These are phyloP conservation scores for Trachemys scripta DNA, from an alignment of 2,113 vertebrate species.

Conservation along the genomic window DNA sequence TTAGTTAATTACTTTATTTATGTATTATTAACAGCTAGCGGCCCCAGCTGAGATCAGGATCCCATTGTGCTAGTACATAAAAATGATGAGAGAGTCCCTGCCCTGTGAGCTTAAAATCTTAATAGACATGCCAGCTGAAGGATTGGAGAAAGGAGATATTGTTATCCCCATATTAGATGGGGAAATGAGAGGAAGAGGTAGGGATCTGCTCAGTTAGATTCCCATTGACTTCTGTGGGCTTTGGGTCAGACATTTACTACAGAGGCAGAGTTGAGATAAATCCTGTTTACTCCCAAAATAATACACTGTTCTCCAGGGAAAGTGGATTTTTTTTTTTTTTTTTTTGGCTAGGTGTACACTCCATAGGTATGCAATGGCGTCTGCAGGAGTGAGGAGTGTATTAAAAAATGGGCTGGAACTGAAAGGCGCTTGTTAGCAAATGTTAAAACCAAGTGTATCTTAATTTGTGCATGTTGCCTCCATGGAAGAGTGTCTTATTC, in stretches of 20 bases:
- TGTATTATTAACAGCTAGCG: not conserved
- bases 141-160: not conserved
- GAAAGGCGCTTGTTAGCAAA: constrained; percentile 56
- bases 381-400: constrained; percentile 33
- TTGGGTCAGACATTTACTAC: not conserved
- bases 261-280: not conserved
- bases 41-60: not conserved
- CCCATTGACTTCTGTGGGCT: not conserved
- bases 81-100: not conserved
- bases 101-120: not conserved
- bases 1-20: not conserved
- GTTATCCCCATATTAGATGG: rapidly evolving
- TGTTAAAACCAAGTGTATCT: constrained; percentile 60
- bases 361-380: not conserved
- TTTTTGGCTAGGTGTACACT: not conserved
- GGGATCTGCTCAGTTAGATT: not conserved
- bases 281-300: not conserved
- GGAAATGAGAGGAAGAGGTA: not conserved
- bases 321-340: too few species aligned
- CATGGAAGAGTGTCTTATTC: constrained; percentile 60
- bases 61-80: rapidly evolving
- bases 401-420: constrained; percentile 56
- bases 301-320: not conserved
- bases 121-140: not conserved
- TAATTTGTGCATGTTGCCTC: constrained; percentile 57